These are phyloP conservation scores for Orthonevra nobilis DNA, from an alignment of 2,888 invertebrate species.

Conservation along the genomic window DNA sequence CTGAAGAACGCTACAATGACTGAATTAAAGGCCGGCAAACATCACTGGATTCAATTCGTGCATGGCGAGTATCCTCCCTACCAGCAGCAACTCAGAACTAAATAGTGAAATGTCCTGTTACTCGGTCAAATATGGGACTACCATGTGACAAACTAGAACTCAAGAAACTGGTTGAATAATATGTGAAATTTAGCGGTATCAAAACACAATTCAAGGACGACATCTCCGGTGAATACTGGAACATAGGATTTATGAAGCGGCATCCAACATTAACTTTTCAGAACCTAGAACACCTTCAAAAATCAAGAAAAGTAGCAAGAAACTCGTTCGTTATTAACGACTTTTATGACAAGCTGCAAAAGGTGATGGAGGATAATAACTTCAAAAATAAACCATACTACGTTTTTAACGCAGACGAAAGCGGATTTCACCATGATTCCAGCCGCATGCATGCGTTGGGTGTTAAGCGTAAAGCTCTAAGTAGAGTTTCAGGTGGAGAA, in stretches of 20 bases:
- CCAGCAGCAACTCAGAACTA: neutral
- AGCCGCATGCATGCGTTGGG: no score
- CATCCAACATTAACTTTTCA: conserved; percentile 1
- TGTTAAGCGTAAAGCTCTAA: no score
- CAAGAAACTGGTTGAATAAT: neutral
- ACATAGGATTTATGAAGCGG: conserved; percentile 4
- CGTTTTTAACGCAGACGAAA: no score
- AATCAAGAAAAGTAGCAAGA: no score
- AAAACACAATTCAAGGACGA: conserved; percentile 3
- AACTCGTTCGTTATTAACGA: no score
- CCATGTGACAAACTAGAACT: conserved; percentile 12
- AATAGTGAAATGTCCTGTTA: neutral
- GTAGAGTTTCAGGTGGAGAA: no score
- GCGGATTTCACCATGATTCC: no score
- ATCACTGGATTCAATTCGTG: neutral
- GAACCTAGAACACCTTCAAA: conserved; percentile 16
- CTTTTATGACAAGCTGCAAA: no score
- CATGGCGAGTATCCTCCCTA: neutral
- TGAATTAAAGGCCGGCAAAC: conserved; percentile 16
- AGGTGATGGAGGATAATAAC: no score
- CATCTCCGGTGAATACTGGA: no score
- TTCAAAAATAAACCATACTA: no score
- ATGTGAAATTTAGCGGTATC: neutral
- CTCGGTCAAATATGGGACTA: no score
- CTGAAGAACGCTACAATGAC: neutral